Base-by-base conservation (phyloP, 2,888 invertebrate species). In the Clunio marinus region DNA sequence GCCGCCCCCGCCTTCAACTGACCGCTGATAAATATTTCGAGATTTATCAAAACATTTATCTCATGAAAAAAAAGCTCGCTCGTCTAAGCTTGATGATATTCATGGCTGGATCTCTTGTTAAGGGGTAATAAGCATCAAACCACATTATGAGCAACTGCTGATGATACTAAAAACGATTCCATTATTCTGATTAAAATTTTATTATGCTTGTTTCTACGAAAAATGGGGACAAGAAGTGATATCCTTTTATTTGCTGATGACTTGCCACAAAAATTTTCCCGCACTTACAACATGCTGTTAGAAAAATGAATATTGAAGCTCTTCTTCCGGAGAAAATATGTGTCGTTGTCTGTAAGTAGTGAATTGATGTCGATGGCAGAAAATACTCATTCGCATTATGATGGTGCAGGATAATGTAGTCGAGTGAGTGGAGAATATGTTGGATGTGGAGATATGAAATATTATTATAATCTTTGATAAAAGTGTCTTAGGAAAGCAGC, bases 131-230 rank as follows among this genome's bases (percentile, higher is more conserved):
- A 63, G 46, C 63, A 45, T 63, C 15, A 41, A 22, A 22, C 51
- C 51, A 51, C 51, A 51, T 51, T 51, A 51, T 17, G 51, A 51
- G 51, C 51, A 51, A 41, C 41, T 62, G 62, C 62, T 62, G 62
- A 62, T 62, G 41, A 10, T 41, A 41, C 41, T 41, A 41, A 41
- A 41, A 41, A 51, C 8, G 63, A 63, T 45, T 63, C 45, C 45
- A 46, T 63, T 63, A 46, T 25, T 45, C 35, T 63, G 63, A 63
- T 63, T 63, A 63, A 63, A 41, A 46, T 63, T 63, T 63, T 63
- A 46, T 46, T 63, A 46, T 27, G 37, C 51, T 51, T 51, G 17
- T 41, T 41, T n/a, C 41, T n/a, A 41, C 15, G 41, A 41, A 15
- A 41, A 15, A 41, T 10, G 41, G 10, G n/a, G 41, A 41, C 7